Base-by-base conservation (phyloP, 2,113 vertebrate species). In the Mastomys coucha region DNA sequence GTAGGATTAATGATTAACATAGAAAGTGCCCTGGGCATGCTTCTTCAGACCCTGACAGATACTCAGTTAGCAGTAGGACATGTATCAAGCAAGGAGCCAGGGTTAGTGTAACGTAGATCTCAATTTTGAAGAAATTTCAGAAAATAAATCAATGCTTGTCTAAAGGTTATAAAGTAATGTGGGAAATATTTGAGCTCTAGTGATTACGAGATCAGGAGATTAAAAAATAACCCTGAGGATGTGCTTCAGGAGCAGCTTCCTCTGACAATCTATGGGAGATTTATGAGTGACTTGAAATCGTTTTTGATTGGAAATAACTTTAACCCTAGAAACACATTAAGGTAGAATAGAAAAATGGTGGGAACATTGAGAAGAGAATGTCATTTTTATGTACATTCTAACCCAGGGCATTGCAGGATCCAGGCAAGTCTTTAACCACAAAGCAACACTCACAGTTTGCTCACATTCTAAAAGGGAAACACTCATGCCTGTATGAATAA, bases 121-220 rank as follows among this genome's bases (percentile, higher is more conserved):
- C 96, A 86, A 81, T 95, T 96, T 91, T 95, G 65, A 97, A 92
- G 81, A 97, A 69, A 97, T 94, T 51, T 95, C 80, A 63, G 82
- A 89, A 97, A 97, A 97, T 97, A 97, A 97, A 97, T 97, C 96
- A 97, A 95, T 95, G 67, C 69, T 97, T 97, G 78, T 97, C 96
- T 95, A 97, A 96, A 97, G 87, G 82, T 97, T 98, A 93, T 95
- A 91, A 80, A 97, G 93, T 96, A 96, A 96, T 95, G 80, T 94
- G 93, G 89, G 75, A 96, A 97, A 89, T 91, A 85, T 97, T 97
- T 97, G 92, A 97, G 89, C 33, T 96, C 82, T 96, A 81, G 95
- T 97, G 96, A 97, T 97, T 96, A 97, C 80, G 97, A 97, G 96
- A 97, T 94, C 92, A 97, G 94, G 96, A 98, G 96, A 98, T 97